Evolutionary conservation across 2,797 vertebrate species (phyloP), one percentile per base, ranked within the genome.

Genomic region (Tokudaia tokunoshimensis): DNA sequence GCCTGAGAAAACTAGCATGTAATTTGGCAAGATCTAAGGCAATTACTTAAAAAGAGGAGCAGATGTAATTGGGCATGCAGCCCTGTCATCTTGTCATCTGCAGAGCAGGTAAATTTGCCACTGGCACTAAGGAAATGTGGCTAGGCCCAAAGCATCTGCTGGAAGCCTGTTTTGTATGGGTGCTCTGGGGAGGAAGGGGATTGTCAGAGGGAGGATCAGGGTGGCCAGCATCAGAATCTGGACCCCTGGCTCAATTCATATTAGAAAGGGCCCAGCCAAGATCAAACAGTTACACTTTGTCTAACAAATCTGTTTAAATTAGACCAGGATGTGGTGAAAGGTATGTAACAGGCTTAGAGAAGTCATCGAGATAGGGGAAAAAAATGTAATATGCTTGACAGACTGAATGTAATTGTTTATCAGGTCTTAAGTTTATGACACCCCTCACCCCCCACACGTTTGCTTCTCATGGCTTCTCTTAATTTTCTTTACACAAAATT

Each of bases 31-130:
- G 98, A 93, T 97, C 94, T 98, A 97, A 98, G 96, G 97, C 97
- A 97, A 97, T 98, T 97, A 94, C 97, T 98, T 98, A 96, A 96
- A 95, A 97, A 97, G 97, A 98, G 95, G 96, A 98, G 81, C 97
- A 91, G 96, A 97, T 98, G 98, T 98, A 99, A 98, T 98, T 98
- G 98, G 98, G 98, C 98, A 97, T 98, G 96, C 89, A 97, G 74
- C 82, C 91, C 59, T 96, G 97, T 98, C 98, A 98, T 88, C 97
- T 96, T 98, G 98, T 98, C 98, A 98, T 74, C 97, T 83, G 34
- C 55, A 94, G 80, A 92, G 92, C 96, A 98, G 95, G 94, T 94
- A 96, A 88, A 94, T 89, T 97, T 97, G 89, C 95, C 98, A 92
- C 63, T 94, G 86, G 74, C 98, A 89, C 63, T 94, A 91, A 82